These are phyloP conservation scores for Phacellophora camtschatica DNA, from an alignment of 30 jellyfish, hydroid and myxozoan genomes.

Conservation along the genomic window DNA sequence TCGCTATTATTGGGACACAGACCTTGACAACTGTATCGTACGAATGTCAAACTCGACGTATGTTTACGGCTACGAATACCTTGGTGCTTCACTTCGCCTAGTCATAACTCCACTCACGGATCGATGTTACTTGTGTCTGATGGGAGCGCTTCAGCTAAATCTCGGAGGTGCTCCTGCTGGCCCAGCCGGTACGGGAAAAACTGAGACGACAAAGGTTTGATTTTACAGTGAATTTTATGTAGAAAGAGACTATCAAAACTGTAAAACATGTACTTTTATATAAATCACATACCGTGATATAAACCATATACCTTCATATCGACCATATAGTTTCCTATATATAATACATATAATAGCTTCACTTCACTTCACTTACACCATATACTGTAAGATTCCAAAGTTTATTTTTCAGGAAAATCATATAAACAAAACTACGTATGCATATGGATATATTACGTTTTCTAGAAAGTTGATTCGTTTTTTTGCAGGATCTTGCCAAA, in stretches of 20 bases:
- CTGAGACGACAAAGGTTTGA: constrained; percentile 93
- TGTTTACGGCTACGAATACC: constrained; percentile 94
- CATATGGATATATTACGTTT: no score
- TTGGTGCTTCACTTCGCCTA: constrained; percentile 95
- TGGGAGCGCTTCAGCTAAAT: constrained; percentile 97
- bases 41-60: constrained; percentile 96
- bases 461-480: neutral
- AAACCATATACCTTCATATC: no score
- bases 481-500: constrained; percentile 88
- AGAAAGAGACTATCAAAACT: no score
- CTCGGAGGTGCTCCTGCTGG: constrained; percentile 99
- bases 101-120: constrained; percentile 97
- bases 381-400: no score
- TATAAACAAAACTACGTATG: no score
- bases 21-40: constrained; percentile 86
- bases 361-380: no score
- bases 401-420: no score
- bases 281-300: no score
- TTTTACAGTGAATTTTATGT: no score
- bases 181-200: constrained; percentile 98
- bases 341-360: no score
- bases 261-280: no score
- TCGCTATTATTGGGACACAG: constrained; percentile 96
- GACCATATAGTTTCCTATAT: no score
- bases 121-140: constrained; percentile 97